Base-by-base conservation (phyloP, 2,113 vertebrate species). In the Tachysurus vachellii region DNA sequence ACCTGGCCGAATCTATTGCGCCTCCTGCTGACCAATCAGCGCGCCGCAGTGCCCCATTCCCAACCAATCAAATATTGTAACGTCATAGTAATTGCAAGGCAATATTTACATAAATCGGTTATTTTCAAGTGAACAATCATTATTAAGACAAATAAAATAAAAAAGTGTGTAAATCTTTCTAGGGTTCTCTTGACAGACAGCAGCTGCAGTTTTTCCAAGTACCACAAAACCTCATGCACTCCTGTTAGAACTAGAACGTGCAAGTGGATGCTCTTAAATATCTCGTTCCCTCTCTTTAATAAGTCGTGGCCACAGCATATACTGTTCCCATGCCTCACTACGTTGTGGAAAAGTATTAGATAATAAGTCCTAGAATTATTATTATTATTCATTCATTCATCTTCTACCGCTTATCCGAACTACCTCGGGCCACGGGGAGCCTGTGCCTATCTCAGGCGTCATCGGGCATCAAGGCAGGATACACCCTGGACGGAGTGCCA, bases 11-110 rank as follows among this genome's bases (percentile, higher is more conserved):
- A 2, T 44, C 31, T 42, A 36, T 26, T 81, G 56, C 79, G 79
- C 79, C 79, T 61, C 79, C 79, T 61, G 19, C 31, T 81, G 79
- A 61, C 56, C 56, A 81, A 81, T 81, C 56, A 81, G 19, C 31
- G 17, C 19, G 19, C 19, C 26, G 56, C 57, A 61, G 4, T 23
- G 56, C 56, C 54, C 54, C 75, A 12, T 21, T 21, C 21, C 79
- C 31, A 59, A 80, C 79, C 79, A 80, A 80, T 80, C 79, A 31
- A 42, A 70, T 47, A 17, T 7, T 54, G 56, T 79, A 26, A 79
- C 76, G 31, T 79, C 76, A 79, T 13, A 14, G 16, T 28, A 31
- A 12, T 36, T 36, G 36, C 36, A 36, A 36, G 36, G 36, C 36
- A 36, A 36, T 36, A 36, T 31, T 68, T 68, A 68, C n/a, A 31